Evolutionary conservation across 1,140 invertebrate genomes (phyloP).

Genomic region (Paracyclopina nana): DNA sequence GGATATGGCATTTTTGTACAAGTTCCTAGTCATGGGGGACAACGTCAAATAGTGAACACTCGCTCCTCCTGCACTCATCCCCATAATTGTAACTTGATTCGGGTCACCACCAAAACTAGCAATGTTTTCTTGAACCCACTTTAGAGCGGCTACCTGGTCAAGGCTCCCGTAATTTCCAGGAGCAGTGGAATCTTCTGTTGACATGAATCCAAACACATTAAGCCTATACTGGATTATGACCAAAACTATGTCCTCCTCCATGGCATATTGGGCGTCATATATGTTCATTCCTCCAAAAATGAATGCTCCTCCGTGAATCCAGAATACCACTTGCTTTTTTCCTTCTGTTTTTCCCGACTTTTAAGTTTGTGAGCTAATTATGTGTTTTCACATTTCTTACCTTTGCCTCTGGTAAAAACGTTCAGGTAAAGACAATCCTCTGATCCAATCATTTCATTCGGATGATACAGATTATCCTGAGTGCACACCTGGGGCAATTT

Average conservation of each 20-base stretch:
- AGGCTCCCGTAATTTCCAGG: neutral
- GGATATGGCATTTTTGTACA: conserved; percentile 1
- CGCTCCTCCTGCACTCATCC: conserved; percentile 29
- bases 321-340: neutral
- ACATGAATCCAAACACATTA: neutral
- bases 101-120: conserved; percentile 26
- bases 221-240: neutral
- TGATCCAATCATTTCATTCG: neutral
- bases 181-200: neutral
- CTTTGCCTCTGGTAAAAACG: neutral
- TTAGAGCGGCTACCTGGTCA: neutral
- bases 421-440: conserved; percentile 9
- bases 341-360: neutral
- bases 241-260: conserved; percentile 3
- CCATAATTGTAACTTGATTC: conserved; percentile 27
- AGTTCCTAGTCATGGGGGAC: conserved; percentile 23
- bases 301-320: conserved; percentile 3
- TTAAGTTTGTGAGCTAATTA: neutral
- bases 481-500: neutral
- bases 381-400: neutral
- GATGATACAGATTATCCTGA: neutral
- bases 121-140: conserved; percentile 26
- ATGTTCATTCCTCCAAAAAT: neutral
- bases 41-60: conserved; percentile 35
- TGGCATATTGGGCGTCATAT: neutral